Evolutionary conservation across 2,888 invertebrate genomes (phyloP).

Genomic region (Lasioglossum oenotherae): DNA sequence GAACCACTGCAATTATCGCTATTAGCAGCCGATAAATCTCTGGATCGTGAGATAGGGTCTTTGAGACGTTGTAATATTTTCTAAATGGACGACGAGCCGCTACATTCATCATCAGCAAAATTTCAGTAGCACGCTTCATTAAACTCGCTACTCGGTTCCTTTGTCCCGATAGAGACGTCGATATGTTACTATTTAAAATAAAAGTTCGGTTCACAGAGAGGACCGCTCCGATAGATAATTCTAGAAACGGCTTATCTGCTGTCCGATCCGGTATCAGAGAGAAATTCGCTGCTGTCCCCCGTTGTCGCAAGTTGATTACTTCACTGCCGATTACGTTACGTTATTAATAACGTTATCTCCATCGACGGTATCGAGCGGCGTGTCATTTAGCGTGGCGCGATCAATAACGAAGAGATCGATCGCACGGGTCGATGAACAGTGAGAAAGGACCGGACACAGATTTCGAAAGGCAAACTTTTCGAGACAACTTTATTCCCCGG

Average conservation of each 20-base stretch:
- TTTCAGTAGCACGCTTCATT: background rate
- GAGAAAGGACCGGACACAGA: conserved; percentile 41
- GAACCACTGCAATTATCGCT: background rate
- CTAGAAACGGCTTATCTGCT: background rate
- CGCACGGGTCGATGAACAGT: conserved; percentile 51
- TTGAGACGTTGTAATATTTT: background rate
- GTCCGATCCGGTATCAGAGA: background rate
- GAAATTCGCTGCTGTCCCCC: background rate
- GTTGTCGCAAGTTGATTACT: background rate
- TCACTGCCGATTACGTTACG: conserved; percentile 8
- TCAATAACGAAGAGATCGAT: conserved; percentile 37
- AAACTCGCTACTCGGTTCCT: background rate
- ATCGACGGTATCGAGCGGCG: background rate
- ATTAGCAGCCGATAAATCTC: background rate
- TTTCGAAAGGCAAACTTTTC: conserved; percentile 57
- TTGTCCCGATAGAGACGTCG: background rate
- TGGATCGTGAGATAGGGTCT: background rate
- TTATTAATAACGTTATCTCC: conserved; percentile 15
- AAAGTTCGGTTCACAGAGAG: background rate
- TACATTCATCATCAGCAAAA: background rate
- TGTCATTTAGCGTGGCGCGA: conserved; percentile 23
- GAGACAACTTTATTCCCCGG: conserved; percentile 54
- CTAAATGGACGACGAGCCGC: background rate
- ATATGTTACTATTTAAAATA: background rate
- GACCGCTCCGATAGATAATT: background rate